Conservation (phyloP, 1,140 invertebrate species). For the Zaprionus capensis region DNA sequence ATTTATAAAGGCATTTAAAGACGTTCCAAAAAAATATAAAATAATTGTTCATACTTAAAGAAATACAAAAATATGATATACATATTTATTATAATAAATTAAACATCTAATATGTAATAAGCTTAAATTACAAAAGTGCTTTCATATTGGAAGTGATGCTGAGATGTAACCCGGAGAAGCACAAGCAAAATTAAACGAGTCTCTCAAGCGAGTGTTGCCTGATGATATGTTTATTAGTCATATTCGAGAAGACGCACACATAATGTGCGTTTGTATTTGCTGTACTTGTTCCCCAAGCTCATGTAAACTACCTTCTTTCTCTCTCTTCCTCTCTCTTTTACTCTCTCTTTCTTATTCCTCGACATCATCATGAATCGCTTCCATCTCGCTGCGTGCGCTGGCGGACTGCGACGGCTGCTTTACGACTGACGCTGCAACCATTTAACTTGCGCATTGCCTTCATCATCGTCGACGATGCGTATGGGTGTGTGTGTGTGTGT, state of each 20-base stretch:
- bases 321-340: neutral
- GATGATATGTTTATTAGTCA: slow-evolving; percentile 9
- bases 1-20: no score
- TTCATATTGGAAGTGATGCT: neutral
- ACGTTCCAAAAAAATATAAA: no score
- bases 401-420: slow-evolving; percentile 7
- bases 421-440: slow-evolving; percentile 26
- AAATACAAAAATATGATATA: no score
- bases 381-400: neutral
- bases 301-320: slow-evolving; percentile 8
- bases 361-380: slow-evolving; percentile 2
- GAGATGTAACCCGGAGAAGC: neutral
- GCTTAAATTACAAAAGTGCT: neutral
- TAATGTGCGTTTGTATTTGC: neutral
- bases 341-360: neutral
- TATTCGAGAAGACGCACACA: neutral
- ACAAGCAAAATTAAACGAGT: neutral
- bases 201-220: neutral
- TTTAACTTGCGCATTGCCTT: slow-evolving; percentile 27
- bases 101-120: neutral
- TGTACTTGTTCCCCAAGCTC: slow-evolving; percentile 6
- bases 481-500: neutral
- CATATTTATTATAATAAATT: no score
- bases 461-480: neutral
- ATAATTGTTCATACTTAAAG: no score